phyloP scores from a whole-genome alignment of 2,888 invertebrate genomes.

The Conchocele bisecta region DNA sequence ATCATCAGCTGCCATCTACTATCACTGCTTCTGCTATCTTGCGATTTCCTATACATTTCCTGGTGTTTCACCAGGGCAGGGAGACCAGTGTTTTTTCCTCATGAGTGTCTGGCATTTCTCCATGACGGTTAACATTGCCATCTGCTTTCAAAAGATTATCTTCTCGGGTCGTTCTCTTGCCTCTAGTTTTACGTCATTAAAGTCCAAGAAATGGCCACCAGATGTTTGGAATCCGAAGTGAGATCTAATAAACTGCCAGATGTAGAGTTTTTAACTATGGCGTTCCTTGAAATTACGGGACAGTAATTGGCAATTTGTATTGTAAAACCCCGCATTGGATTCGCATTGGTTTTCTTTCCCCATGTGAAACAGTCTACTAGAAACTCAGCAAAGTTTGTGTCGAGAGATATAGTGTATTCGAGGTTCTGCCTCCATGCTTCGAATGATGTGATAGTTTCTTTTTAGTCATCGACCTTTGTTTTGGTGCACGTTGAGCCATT shows the following conservation, averaged over 20 bases:
- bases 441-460: slow-evolving; percentile 17
- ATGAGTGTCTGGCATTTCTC: no score
- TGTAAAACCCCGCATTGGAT: slow-evolving; percentile 39
- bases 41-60: no score
- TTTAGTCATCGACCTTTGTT: slow-evolving; percentile 20
- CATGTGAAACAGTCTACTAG: slow-evolving; percentile 30
- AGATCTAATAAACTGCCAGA: slow-evolving; percentile 46
- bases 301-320: slow-evolving; percentile 55
- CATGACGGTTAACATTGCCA: no score
- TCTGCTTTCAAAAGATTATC: no score
- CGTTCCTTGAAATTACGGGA: slow-evolving; percentile 30
- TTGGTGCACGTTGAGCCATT: slow-evolving; percentile 24
- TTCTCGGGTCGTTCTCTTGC: slow-evolving; percentile 49
- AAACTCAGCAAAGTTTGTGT: slow-evolving; percentile 25
- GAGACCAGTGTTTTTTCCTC: no score
- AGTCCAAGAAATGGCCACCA: slow-evolving; percentile 47
- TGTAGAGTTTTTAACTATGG: slow-evolving; percentile 47
- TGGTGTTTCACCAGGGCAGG: no score
- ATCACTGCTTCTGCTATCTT: no score
- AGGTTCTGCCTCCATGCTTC: slow-evolving; percentile 19
- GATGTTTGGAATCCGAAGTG: slow-evolving; percentile 53
- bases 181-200: slow-evolving; percentile 35
- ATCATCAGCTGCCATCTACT: no score
- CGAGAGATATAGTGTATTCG: slow-evolving; percentile 14
- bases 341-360: slow-evolving; percentile 34